Evolutionary conservation across 2,888 invertebrate genomes (phyloP).

Genomic region (Cosmopolites sordidus): DNA sequence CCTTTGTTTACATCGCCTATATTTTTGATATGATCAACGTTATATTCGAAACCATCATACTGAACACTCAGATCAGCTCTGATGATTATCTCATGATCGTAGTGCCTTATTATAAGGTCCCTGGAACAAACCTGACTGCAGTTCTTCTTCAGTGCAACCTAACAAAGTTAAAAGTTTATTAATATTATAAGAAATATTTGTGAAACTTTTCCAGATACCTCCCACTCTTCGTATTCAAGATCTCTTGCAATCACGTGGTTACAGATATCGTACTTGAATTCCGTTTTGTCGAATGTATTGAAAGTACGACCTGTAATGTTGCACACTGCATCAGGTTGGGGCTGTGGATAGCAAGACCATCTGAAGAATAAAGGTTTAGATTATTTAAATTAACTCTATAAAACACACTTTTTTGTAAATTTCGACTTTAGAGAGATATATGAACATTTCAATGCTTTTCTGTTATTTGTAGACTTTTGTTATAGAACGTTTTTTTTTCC

Average conservation of each 20-base stretch:
- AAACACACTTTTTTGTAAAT: too few species aligned
- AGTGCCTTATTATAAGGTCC: slow-evolving; percentile 60
- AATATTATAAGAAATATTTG: not conserved
- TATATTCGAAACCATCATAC: slow-evolving; percentile 63
- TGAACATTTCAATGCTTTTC: too few species aligned
- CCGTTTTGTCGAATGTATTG: slow-evolving; percentile 73
- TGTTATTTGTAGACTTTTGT: too few species aligned
- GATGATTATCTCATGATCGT: slow-evolving; percentile 56
- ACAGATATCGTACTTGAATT: slow-evolving; percentile 77
- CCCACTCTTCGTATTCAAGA: slow-evolving; percentile 63
- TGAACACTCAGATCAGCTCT: slow-evolving; percentile 63
- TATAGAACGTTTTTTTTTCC: too few species aligned
- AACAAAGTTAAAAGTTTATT: not conserved
- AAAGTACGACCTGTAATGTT: slow-evolving; percentile 72
- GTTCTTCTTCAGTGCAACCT: slow-evolving; percentile 57
- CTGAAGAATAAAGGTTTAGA: slow-evolving; percentile 40
- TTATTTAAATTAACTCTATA: too few species aligned
- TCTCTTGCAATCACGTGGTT: slow-evolving; percentile 75
- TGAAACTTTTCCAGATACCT: slow-evolving; percentile 51
- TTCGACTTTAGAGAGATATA: too few species aligned
- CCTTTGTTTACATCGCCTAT: slow-evolving; percentile 59
- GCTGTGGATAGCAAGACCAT: slow-evolving; percentile 62
- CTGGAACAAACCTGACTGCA: slow-evolving; percentile 60
- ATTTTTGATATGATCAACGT: slow-evolving; percentile 56
- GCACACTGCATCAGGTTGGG: slow-evolving; percentile 62